phyloP scores from a whole-genome alignment of 2,113 vertebrate genomes.

The Oncorhynchus gorbuscha region DNA sequence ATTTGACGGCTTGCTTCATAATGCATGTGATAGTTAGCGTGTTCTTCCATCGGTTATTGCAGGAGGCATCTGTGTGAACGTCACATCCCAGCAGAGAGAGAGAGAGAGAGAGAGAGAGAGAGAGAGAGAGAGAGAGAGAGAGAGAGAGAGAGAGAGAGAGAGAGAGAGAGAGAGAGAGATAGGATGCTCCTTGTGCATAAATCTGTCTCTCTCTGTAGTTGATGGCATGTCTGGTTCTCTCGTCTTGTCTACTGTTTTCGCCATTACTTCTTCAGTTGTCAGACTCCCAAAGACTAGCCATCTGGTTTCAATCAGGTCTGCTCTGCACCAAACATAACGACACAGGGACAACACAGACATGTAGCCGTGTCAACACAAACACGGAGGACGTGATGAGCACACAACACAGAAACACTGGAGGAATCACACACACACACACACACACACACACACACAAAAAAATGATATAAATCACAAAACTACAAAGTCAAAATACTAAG shows the following conservation, averaged over 20 bases:
- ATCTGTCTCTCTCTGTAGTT: constrained; percentile 20
- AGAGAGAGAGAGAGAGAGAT: constrained; percentile 5
- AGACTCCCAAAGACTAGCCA: constrained; percentile 49
- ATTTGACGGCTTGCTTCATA: constrained; percentile 62
- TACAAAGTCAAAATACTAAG: too few species aligned
- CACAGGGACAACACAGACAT: constrained; percentile 33
- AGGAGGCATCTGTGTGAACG: constrained; percentile 60
- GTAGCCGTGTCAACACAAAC: constrained; percentile 50
- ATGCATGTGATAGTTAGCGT: constrained; percentile 48
- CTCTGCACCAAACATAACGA: constrained; percentile 51
- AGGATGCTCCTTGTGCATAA: constrained; percentile 52
- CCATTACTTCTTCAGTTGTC: constrained; percentile 55
- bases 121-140: constrained; percentile 1
- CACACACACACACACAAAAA: too few species aligned
- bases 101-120: constrained; percentile 1
- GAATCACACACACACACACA: constrained; percentile 26
- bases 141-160: not conserved
- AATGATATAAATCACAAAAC: constrained; percentile 5
- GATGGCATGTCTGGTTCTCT: constrained; percentile 44
- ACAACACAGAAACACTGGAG: constrained; percentile 41
- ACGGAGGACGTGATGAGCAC: constrained; percentile 28
- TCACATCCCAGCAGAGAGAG: not conserved
- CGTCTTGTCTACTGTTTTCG: constrained; percentile 49
- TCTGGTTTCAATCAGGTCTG: constrained; percentile 58
- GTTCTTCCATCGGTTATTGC: constrained; percentile 49